Evolutionary conservation across 2,888 invertebrate genomes (phyloP), one percentile per base, ranked within the genome.

Genomic region (Galerucella calmariensis): DNA sequence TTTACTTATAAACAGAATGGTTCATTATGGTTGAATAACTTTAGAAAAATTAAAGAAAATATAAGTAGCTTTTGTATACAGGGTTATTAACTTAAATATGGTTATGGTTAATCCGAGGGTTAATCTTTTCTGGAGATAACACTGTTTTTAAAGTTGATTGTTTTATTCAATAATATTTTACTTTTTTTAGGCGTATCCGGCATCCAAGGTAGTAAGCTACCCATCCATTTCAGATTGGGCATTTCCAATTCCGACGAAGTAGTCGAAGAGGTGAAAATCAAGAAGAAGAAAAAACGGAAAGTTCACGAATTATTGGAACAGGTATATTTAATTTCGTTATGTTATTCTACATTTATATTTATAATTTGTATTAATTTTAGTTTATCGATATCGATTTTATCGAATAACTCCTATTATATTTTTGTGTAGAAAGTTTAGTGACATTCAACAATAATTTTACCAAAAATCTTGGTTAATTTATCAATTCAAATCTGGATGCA

Each of bases 271-370:
- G 84, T 85, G 70, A 87, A 86, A 68, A 83, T 80, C 75, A 87
- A 86, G 78, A 88, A 87, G 78, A 88, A 88, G 75, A 88, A 88
- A 79, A 88, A 88, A 75, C 87, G 88, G 78, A 87, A 88, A 59
- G 80, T 81, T 73, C 77, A 78, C 35, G 76, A 77, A 76, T 88
- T 89, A 78, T 77, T 79, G 79, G 89, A 89, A 81, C 89, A 89
- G 86, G 88, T 89, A 87, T 86, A 79, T 79, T 75, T 75, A 78
- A 75, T 81, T 81, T 82, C 80, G 79, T 80, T 81, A 79, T 75
- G 77, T 73, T 61, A 77, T 79, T 73, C 67, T 20, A 56, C 56
- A 20, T 56, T 48, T 12, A 48, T 11, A 3, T 48, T 48, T 2
- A 48, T 48, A 48, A 48, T 48, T 66, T 53, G 69, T 75, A 73